Evolutionary conservation across 2,888 invertebrate species (phyloP).

Genomic region (Machimus rusticus): DNA sequence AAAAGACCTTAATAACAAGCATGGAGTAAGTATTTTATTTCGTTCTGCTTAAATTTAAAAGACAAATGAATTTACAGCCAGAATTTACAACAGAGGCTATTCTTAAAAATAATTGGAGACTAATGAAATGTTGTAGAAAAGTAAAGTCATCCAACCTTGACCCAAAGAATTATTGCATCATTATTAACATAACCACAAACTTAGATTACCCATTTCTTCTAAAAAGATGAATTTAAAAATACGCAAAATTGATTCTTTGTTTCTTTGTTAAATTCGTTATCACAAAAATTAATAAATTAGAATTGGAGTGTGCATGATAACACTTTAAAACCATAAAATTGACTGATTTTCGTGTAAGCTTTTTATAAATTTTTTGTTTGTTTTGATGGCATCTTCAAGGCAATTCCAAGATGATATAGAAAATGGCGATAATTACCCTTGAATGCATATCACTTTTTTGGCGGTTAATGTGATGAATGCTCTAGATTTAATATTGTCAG

Average conservation of each 20-base stretch:
- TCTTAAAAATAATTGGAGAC: too few species aligned
- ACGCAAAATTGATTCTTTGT: neutral
- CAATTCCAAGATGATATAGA: neutral
- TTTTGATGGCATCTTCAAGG: neutral
- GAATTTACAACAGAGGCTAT: too few species aligned
- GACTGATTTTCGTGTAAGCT: neutral
- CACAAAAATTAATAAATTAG: neutral
- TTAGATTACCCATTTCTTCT: neutral
- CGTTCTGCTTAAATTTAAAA: too few species aligned
- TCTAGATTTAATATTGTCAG: neutral
- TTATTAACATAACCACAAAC: neutral
- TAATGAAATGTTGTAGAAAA: too few species aligned
- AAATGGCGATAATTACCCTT: neutral
- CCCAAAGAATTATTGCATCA: neutral
- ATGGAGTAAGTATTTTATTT: too few species aligned
- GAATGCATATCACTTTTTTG: neutral
- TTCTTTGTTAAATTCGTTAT: neutral
- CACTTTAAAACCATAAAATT: neutral
- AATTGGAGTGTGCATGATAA: constrained; percentile 26
- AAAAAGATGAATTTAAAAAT: neutral
- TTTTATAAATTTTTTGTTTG: neutral
- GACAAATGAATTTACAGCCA: too few species aligned
- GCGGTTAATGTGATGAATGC: neutral
- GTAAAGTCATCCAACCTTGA: neutral
- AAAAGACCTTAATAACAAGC: too few species aligned